Conservation (phyloP, 2,113 vertebrate genomes). For the Odobenus rosmarus region DNA sequence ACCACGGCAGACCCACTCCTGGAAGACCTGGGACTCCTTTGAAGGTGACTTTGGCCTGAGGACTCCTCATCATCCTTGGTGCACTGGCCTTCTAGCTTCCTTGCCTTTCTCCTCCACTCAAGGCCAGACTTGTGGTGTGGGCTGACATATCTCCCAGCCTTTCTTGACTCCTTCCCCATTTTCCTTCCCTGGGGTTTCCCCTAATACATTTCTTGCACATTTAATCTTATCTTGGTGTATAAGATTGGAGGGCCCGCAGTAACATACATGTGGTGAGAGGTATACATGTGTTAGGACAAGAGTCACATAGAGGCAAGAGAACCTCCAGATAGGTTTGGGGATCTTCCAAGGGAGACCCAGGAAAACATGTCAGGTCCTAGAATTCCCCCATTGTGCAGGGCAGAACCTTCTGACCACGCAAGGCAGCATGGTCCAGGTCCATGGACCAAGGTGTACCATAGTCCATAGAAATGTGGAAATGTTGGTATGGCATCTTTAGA, state of each 20-base stretch:
- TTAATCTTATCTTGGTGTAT: background rate
- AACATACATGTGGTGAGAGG: background rate
- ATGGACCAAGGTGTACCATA: too few species aligned
- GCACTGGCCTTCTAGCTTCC: background rate
- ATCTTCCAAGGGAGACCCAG: background rate
- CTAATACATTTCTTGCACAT: background rate
- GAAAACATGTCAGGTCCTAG: background rate
- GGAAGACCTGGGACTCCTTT: background rate
- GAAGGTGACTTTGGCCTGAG: background rate
- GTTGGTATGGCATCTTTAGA: background rate
- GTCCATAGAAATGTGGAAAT: background rate
- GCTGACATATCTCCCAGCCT: background rate
- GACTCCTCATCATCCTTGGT: too few species aligned
- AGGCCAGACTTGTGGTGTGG: background rate
- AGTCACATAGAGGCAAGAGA: background rate
- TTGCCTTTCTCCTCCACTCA: background rate
- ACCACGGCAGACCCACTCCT: background rate
- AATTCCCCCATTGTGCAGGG: background rate
- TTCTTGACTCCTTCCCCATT: background rate
- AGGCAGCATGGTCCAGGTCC: background rate
- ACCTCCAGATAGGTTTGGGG: background rate
- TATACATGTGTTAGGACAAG: background rate
- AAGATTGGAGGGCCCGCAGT: background rate
- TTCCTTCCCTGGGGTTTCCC: background rate
- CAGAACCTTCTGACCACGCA: background rate